Conservation (phyloP, 2,113 vertebrate species). For the Cardinalis cardinalis region DNA sequence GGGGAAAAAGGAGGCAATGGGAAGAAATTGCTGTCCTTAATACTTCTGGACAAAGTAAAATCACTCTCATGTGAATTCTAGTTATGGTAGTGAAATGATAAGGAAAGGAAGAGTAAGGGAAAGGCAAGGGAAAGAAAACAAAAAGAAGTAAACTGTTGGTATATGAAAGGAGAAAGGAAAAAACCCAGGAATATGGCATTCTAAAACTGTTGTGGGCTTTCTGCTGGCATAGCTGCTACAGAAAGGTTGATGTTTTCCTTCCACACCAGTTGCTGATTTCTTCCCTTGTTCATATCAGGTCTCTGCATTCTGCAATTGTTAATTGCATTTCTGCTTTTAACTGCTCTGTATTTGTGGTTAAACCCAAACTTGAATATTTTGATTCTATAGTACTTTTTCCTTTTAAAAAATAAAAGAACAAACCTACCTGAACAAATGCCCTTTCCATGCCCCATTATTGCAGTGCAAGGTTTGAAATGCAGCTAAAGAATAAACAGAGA, state of each 20-base stretch:
- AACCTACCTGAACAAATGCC: neutral
- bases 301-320: neutral
- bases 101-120: neutral
- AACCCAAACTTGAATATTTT: neutral
- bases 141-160: neutral
- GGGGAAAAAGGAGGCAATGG: neutral
- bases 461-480: neutral
- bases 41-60: neutral
- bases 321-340: neutral
- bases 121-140: neutral
- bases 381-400: neutral
- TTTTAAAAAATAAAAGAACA: neutral
- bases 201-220: neutral
- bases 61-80: neutral
- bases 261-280: neutral
- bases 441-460: neutral
- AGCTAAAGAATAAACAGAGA: neutral
- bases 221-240: neutral
- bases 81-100: neutral
- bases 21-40: neutral
- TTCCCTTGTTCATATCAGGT: neutral
- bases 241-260: neutral
- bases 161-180: neutral
- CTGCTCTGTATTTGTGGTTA: neutral
- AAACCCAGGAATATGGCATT: accelerated